Evolutionary conservation across 2,888 invertebrate genomes (phyloP), one percentile per base, ranked within the genome.

Genomic region (Ischnura elegans): DNA sequence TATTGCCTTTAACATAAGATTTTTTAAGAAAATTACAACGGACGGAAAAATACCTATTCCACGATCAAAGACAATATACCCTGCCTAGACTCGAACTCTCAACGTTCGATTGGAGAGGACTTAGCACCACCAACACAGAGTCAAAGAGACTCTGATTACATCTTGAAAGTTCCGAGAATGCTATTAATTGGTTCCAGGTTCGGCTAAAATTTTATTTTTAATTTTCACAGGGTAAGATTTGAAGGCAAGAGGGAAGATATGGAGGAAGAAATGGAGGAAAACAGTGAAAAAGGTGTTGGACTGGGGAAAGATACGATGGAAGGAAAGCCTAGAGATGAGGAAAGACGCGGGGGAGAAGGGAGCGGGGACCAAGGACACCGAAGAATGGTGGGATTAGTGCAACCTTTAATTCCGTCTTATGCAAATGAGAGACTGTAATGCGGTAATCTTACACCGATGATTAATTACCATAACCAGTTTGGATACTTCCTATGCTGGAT

Each of bases 391-490:
- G 90, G 86, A 86, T 61, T 90, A n/a, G 76, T 13, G 90, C 61
- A 90, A 90, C 43, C 90, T 90, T 51, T 43, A 43, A 90, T 90
- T 90, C 90, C 90, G 61, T 61, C 61, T 61, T 90, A 90, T 90
- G 90, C 61, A 90, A 90, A 90, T 90, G 42, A 87, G 43, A 25
- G 61, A 25, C n/a, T 61, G 90, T 90, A 90, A 90, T 55, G n/a
- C 42, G 43, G 61, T 90, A 86, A 46, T 76, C 76, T 76, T 76
- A 76, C 76, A 29, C 76, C 29, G 36, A 76, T 46, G 86, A 86
- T 46, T 86, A 90, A 90, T 90, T 90, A 90, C 42, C 90, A 90
- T 90, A 90, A 90, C 90, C 90, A 43, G 90, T 90, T 90, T 66
- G 25, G 10, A 76, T 66, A 61, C 61, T 61, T 5, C 43, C 66